phyloP scores from a whole-genome alignment of 2,888 invertebrate species.

The Coleophora flavipennella region DNA sequence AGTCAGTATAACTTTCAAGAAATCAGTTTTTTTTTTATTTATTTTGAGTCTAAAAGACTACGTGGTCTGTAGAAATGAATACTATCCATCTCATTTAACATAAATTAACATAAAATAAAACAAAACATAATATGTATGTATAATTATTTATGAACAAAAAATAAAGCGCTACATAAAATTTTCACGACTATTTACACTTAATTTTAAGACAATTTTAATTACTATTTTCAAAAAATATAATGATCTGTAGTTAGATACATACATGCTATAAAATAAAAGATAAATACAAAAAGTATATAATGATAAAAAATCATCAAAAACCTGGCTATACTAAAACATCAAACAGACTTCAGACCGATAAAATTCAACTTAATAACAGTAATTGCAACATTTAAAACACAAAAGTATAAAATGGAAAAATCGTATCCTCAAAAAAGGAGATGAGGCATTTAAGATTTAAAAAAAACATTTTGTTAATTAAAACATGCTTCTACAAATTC shows the following conservation, averaged over 20 bases:
- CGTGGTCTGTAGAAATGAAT: slow-evolving; percentile 32
- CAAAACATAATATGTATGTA: slow-evolving; percentile 39
- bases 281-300: slow-evolving; percentile 51
- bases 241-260: slow-evolving; percentile 60
- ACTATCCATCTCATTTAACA: slow-evolving; percentile 55
- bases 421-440: too few species aligned
- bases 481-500: too few species aligned
- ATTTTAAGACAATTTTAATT: slow-evolving; percentile 54
- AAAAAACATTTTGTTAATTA: slow-evolving; percentile 9
- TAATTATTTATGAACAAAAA: slow-evolving; percentile 49
- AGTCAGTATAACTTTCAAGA: too few species aligned
- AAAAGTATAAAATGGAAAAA: slow-evolving; percentile 20
- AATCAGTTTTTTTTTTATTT: too few species aligned
- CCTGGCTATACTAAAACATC: too few species aligned
- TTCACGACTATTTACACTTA: slow-evolving; percentile 69
- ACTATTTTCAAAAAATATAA: slow-evolving; percentile 66
- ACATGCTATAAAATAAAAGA: slow-evolving; percentile 49
- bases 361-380: slow-evolving; percentile 30
- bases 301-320: too few species aligned
- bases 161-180: slow-evolving; percentile 68
- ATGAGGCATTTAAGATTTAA: slow-evolving; percentile 12
- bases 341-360: slow-evolving; percentile 9
- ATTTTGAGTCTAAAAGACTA: slow-evolving; percentile 14
- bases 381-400: slow-evolving; percentile 26
- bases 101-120: slow-evolving; percentile 63